Conservation (phyloP, 2,888 invertebrate species). For the Scotopteryx bipunctaria region DNA sequence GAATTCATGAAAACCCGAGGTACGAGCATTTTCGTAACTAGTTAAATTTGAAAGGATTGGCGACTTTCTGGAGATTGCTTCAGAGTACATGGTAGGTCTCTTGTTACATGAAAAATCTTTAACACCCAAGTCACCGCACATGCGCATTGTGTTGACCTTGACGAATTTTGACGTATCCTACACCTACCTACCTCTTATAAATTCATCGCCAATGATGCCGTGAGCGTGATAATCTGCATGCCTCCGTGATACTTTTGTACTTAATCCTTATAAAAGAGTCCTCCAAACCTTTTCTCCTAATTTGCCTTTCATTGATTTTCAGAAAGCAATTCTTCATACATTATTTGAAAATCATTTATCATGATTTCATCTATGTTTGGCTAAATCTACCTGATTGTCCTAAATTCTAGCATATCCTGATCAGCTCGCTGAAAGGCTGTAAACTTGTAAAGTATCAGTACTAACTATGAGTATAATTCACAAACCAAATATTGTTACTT, state of each 20-base stretch:
- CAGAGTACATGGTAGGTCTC: slow-evolving; percentile 39
- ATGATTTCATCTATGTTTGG: no score
- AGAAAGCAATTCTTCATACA: no score
- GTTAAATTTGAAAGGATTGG: slow-evolving; percentile 25
- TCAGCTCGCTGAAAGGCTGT: no score
- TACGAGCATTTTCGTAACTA: not conserved
- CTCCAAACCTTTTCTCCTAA: no score
- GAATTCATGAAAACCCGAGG: slow-evolving; percentile 1
- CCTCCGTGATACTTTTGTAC: not conserved
- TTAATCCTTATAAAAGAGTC: not conserved
- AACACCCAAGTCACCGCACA: slow-evolving; percentile 66
- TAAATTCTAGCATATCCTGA: no score
- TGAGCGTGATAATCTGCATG: slow-evolving; percentile 15
- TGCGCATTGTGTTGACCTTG: slow-evolving; percentile 73
- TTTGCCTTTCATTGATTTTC: no score
- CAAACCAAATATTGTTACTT: no score
- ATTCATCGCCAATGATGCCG: slow-evolving; percentile 32
- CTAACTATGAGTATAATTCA: no score
- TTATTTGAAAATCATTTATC: no score
- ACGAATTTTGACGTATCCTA: slow-evolving; percentile 54
- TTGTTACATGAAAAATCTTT: slow-evolving; percentile 62
- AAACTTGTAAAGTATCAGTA: no score
- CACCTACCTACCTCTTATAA: slow-evolving; percentile 29
- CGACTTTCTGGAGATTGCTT: slow-evolving; percentile 41
- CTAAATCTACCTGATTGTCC: no score